Evolutionary conservation across 2,888 invertebrate species (phyloP), one percentile per base, ranked within the genome.

Genomic region (Andrena haemorrhoa): DNA sequence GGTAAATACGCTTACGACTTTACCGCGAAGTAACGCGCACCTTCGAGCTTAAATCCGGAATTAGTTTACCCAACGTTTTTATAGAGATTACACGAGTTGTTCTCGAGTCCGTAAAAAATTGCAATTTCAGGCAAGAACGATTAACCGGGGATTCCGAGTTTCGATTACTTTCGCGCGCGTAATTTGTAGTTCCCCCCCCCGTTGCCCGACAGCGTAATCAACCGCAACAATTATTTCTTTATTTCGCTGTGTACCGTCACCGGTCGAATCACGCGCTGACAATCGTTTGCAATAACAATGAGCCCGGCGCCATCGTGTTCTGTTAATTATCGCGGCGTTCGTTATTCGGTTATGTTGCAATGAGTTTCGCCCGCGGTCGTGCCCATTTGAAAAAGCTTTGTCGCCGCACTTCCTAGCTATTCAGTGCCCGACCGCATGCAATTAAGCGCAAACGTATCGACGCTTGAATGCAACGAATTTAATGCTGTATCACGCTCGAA

Each of bases 211-310:
- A 66, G 63, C 75, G 84, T 82, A 80, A 86, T 88, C 79, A 78
- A 72, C 68, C 73, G 73, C 64, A 66, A 80, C 77, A 80, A 83
- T 88, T 84, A 79, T 88, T 86, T 79, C 78, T 84, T 86, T 82
- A 75, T 87, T 81, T 80, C 75, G 41, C 65, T 29, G 4, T 26
- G 68, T 12, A 29, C 10, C 47, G 41, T 70, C 65, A 26, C 47
- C 53, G 65, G 53, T 29, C 80, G 72, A 83, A 83, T 63, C 81
- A 60, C 79, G 60, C 68, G 47, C 60, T 63, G 58, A 87, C 87
- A 84, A 87, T 87, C 77, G 82, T 80, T 82, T 73, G 63, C 65
- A 65, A 76, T 79, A 86, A 84, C 78, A 85, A 84, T 74, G 70
- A 71, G 12, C 53, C 16, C 65, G 63, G 63, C 64, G 65, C n/a